These are phyloP conservation scores for Propithecus deckenii DNA, from an alignment of 2,797 vertebrate species.

Conservation along the genomic window DNA sequence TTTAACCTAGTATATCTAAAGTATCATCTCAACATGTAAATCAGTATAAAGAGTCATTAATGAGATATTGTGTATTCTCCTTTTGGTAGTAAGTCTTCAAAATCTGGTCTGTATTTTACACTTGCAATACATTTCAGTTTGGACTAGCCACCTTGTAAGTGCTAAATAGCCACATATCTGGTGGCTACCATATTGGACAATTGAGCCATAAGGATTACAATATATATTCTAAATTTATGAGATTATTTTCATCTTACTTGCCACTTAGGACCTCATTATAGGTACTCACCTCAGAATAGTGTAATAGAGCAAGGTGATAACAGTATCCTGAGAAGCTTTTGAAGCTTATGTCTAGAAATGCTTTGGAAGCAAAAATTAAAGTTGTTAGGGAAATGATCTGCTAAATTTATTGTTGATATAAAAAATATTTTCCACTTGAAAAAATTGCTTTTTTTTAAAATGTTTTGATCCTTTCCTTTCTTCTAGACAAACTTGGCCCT, in stretches of 20 bases:
- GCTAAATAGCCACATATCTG: not conserved
- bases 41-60: not conserved
- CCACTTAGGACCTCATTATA: not conserved
- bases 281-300: not conserved
- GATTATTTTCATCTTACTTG: not conserved
- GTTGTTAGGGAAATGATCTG: not conserved
- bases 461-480: conserved; percentile 30
- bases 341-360: not conserved
- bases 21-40: conserved; percentile 4
- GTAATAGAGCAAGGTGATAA: not conserved
- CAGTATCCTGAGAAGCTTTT: not conserved
- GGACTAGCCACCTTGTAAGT: not conserved
- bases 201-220: not conserved
- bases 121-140: not conserved
- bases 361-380: conserved; percentile 34
- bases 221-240: not conserved
- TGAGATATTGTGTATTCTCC: not conserved
- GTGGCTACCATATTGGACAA: not conserved
- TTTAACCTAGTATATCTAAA: not conserved
- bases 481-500: conserved; percentile 92
- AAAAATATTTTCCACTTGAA: conserved; percentile 3
- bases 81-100: not conserved
- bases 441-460: conserved; percentile 38
- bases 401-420: not conserved
- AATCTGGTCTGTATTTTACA: not conserved